Base-by-base conservation (phyloP, 2,888 invertebrate genomes). In the Heliconius hortense region DNA sequence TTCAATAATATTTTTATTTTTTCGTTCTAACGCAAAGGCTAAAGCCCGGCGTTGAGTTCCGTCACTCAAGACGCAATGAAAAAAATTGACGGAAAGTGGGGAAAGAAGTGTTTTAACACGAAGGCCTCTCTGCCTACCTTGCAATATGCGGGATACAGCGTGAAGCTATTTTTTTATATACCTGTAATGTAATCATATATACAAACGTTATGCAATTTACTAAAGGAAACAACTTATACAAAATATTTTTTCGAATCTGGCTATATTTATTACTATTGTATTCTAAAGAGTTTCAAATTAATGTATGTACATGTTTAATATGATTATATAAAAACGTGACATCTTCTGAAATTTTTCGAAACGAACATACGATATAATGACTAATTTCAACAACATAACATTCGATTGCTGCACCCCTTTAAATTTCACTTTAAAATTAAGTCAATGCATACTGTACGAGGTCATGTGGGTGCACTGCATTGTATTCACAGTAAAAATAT, bases 241-340 rank as follows among this genome's bases (percentile, higher is more conserved):
- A 28, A 26, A 18, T 28, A 28, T 88, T 89, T 87, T 84, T 80
- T 82, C 76, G 70, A 31, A 5, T 18, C 15, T 48, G 5, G 18
- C 5, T 73, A 77, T 82, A 82, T 83, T 77, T 60, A 68, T 73
- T n/a, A n/a, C n/a, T n/a, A 81, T 82, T 82, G 81, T 79, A 80
- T 82, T 83, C 84, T 87, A 84, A 86, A 56, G 86, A 83, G 80
- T 80, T 83, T 85, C 82, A 84, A 89, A 87, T 87, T 82, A 84
- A 87, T 86, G 85, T 84, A 87, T 86, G 85, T 84, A 85, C 83
- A 87, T 85, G 82, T 81, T 84, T 82, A 84, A 85, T 84, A 83
- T 81, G 81, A 79, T 82, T 81, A 82, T 81, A 77, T 82, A 81
- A 82, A 87, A 87, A 81, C 82, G 83, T 82, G 87, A 86, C 82